Evolutionary conservation across 2,888 invertebrate genomes (phyloP).

Genomic region (Troides aeacus): DNA sequence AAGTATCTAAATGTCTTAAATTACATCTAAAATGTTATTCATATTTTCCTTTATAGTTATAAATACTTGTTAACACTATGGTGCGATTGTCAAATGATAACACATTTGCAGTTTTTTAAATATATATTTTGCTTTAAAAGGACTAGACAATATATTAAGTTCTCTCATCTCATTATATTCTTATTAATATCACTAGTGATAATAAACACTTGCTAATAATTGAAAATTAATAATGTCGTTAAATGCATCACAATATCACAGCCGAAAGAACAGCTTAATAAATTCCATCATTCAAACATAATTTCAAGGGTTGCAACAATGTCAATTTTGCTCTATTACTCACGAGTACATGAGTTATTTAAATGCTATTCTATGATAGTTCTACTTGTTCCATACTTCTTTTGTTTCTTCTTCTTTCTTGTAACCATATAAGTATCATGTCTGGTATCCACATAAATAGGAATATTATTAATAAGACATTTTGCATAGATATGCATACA

Average conservation of each 20-base stretch:
- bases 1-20: background rate
- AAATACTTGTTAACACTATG: background rate
- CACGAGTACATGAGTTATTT: background rate
- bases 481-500: slow-evolving; percentile 82
- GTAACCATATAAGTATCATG: slow-evolving; percentile 61
- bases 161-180: background rate
- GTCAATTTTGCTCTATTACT: background rate
- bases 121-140: background rate
- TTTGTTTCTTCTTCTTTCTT: slow-evolving; percentile 53
- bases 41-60: background rate
- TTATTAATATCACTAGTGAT: slow-evolving; percentile 29
- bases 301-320: background rate
- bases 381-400: slow-evolving; percentile 46
- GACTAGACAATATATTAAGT: slow-evolving; percentile 1
- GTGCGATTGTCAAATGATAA: too few relatives aligned
- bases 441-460: slow-evolving; percentile 81
- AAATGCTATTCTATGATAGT: slow-evolving; percentile 40
- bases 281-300: background rate
- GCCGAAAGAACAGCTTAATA: slow-evolving; percentile 27
- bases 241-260: slow-evolving; percentile 32
- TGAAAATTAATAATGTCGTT: slow-evolving; percentile 1
- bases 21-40: background rate
- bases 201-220: slow-evolving; percentile 30
- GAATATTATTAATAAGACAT: slow-evolving; percentile 75
- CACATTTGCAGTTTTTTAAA: background rate